Conservation (phyloP, 2,888 invertebrate genomes). For the Saturnia pavonia region DNA sequence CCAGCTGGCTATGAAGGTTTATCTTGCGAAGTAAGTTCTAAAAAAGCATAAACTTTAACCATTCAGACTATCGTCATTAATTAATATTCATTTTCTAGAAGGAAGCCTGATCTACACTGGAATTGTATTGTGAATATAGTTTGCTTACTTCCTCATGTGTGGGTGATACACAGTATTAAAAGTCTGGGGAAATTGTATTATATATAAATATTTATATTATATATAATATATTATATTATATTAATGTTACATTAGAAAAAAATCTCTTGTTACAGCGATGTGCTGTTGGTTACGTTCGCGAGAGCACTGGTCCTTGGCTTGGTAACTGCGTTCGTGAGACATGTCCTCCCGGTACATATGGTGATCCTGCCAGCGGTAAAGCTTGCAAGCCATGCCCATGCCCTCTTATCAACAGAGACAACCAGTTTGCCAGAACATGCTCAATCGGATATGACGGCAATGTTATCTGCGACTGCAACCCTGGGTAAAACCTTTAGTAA, state of each 20-base stretch:
- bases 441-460: slow-evolving; percentile 86
- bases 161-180: neutral
- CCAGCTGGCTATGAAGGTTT: slow-evolving; percentile 92
- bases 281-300: slow-evolving; percentile 88
- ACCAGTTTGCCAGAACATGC: slow-evolving; percentile 93
- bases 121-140: neutral
- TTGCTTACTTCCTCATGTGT: no score
- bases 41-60: neutral
- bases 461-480: slow-evolving; percentile 90
- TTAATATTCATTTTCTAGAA: no score
- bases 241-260: no score
- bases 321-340: slow-evolving; percentile 86
- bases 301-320: slow-evolving; percentile 89
- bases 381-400: slow-evolving; percentile 92
- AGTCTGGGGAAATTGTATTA: no score
- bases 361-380: slow-evolving; percentile 89
- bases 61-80: neutral
- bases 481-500: slow-evolving; percentile 80
- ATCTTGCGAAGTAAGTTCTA: slow-evolving; percentile 86
- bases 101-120: neutral
- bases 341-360: slow-evolving; percentile 91
- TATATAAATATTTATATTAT: no score
- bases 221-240: no score
- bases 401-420: slow-evolving; percentile 88
- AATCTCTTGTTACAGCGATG: slow-evolving; percentile 82